phyloP scores from a whole-genome alignment of 2,888 invertebrate genomes.

The Mactromeris polynyma region DNA sequence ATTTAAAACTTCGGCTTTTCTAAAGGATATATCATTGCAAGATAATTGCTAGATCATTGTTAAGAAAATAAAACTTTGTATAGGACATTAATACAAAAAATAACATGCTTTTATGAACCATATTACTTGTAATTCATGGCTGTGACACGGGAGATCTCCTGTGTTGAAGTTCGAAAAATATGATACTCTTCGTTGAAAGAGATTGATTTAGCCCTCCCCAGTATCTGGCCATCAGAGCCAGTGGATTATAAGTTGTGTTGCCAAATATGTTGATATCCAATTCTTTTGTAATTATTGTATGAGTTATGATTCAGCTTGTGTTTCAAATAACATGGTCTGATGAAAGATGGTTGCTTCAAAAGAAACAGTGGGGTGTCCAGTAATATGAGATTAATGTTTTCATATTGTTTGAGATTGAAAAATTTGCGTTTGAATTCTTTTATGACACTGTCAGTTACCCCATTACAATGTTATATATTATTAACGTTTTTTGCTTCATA shows the following conservation, averaged over 20 bases:
- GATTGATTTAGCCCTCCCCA: slow-evolving; percentile 32
- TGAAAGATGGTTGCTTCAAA: slow-evolving; percentile 18
- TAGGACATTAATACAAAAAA: neutral
- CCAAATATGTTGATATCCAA: slow-evolving; percentile 30
- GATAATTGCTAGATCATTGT: neutral
- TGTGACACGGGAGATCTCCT: slow-evolving; percentile 17
- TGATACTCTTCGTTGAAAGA: slow-evolving; percentile 30
- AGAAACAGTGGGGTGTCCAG: slow-evolving; percentile 20
- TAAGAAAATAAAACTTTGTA: neutral
- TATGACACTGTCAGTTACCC: slow-evolving; percentile 5
- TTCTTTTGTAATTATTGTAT: slow-evolving; percentile 30
- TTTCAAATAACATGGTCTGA: slow-evolving; percentile 11
- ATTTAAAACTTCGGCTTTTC: neutral
- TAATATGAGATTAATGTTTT: slow-evolving; percentile 9
- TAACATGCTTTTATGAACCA: neutral
- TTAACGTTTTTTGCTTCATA: neutral
- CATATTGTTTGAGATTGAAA: slow-evolving; percentile 31
- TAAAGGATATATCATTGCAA: neutral
- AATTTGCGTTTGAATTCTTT: slow-evolving; percentile 24
- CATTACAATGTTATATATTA: slow-evolving; percentile 6
- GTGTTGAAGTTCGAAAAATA: slow-evolving; percentile 20
- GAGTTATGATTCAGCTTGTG: slow-evolving; percentile 25
- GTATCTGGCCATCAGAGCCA: slow-evolving; percentile 8
- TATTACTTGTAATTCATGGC: slow-evolving; percentile 33
- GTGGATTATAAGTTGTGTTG: slow-evolving; percentile 24